These are phyloP conservation scores for Brachymystax lenok DNA, from an alignment of 2,797 vertebrate species.

Conservation along the genomic window DNA sequence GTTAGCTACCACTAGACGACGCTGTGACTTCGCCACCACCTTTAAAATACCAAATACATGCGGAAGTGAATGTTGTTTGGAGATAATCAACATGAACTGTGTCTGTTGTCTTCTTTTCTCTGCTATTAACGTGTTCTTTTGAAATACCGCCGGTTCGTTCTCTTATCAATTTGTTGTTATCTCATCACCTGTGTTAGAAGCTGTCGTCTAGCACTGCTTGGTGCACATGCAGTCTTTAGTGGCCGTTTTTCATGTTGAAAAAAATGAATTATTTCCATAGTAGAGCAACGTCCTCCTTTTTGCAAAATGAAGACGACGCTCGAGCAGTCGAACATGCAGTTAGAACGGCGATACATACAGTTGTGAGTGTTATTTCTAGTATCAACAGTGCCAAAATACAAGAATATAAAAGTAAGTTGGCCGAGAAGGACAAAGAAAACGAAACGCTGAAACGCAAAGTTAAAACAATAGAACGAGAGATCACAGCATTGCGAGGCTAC, in stretches of 20 bases:
- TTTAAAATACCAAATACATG: too few species aligned
- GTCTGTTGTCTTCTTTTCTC: too few species aligned
- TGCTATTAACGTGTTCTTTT: too few species aligned
- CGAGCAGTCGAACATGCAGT: slow-evolving; percentile 40
- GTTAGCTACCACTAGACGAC: too few species aligned
- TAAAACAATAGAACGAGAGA: slow-evolving; percentile 32
- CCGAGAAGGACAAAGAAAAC: slow-evolving; percentile 43
- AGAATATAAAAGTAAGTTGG: slow-evolving; percentile 36
- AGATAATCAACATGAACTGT: too few species aligned
- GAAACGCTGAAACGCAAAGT: slow-evolving; percentile 27
- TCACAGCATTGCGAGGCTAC: slow-evolving; percentile 19
- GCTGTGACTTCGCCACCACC: too few species aligned
- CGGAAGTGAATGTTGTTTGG: too few species aligned
- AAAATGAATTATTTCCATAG: background rate
- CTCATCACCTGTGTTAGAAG: background rate
- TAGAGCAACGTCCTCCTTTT: background rate
- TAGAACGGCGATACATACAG: slow-evolving; percentile 34
- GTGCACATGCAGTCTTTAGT: too few species aligned
- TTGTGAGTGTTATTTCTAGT: slow-evolving; percentile 38
- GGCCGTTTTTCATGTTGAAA: background rate
- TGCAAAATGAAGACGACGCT: slow-evolving; percentile 25
- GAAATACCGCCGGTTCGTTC: too few species aligned
- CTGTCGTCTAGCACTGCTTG: background rate
- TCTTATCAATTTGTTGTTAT: background rate
- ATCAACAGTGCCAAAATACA: slow-evolving; percentile 24